These are phyloP conservation scores for Rhamnusium bicolor DNA, from an alignment of 2,888 invertebrate species.

Conservation along the genomic window DNA sequence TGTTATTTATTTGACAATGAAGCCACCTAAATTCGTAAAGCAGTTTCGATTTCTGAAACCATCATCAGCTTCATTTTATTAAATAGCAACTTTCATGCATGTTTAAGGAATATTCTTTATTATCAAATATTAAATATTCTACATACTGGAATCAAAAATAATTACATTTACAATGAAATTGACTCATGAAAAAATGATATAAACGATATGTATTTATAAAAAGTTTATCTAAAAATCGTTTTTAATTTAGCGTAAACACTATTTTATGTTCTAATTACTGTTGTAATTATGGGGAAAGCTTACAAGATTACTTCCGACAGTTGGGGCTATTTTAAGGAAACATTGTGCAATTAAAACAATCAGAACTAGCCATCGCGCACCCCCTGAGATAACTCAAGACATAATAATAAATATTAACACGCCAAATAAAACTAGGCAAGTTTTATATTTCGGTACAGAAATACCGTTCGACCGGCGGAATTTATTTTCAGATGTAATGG, in stretches of 20 bases:
- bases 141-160: not conserved
- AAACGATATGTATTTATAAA: conserved; percentile 27
- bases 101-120: too few species aligned
- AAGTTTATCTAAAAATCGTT: conserved; percentile 25
- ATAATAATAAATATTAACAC: conserved; percentile 54
- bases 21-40: too few species aligned
- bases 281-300: conserved; percentile 53
- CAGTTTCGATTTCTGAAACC: too few species aligned
- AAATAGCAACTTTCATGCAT: too few species aligned
- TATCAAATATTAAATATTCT: too few species aligned
- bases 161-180: not conserved
- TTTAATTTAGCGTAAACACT: conserved; percentile 43
- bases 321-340: conserved; percentile 55
- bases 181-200: conserved; percentile 8
- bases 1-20: too few species aligned
- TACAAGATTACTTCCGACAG: conserved; percentile 54
- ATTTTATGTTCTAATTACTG: conserved; percentile 51
- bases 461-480: not conserved
- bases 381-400: conserved; percentile 50
- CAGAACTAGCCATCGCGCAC: conserved; percentile 47
- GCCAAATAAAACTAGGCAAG: conserved; percentile 40
- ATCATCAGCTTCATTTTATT: too few species aligned
- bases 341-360: conserved; percentile 55
- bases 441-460: conserved; percentile 3
- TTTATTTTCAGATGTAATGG: not conserved